Conservation (phyloP, 1,140 invertebrate species). For the Paraescarpia echinospica region DNA sequence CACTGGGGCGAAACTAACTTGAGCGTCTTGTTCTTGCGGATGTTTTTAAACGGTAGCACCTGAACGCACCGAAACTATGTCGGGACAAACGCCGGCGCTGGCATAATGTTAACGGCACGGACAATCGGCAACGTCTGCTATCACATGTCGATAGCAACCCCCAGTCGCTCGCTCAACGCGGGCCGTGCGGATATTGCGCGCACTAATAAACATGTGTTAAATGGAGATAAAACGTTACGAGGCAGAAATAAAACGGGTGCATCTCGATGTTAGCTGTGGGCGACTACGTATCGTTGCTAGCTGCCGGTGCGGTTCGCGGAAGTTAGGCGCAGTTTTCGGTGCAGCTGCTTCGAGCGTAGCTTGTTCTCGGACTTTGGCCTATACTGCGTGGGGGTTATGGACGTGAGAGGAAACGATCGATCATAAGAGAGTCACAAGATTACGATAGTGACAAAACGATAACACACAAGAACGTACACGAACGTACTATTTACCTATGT, state of each 20-base stretch:
- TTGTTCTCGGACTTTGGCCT: not conserved
- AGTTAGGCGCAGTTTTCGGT: not conserved
- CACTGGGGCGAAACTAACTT: not conserved
- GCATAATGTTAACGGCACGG: not conserved
- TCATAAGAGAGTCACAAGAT: not conserved
- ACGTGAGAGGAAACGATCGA: not conserved
- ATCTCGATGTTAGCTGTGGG: not conserved
- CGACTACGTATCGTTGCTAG: not conserved
- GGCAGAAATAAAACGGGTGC: not conserved
- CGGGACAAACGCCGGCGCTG: not conserved
- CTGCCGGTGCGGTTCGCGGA: not conserved
- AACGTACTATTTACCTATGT: not conserved
- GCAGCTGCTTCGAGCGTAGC: not conserved
- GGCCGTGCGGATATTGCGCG: not conserved
- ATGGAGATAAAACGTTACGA: not conserved
- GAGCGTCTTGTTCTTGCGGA: not conserved
- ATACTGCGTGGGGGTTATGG: not conserved
- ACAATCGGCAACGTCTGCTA: not conserved
- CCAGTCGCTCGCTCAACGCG: not conserved
- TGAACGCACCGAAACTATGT: not conserved
- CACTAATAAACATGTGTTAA: slow-evolving; percentile 6
- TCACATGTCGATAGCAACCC: not conserved
- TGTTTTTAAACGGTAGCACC: not conserved
- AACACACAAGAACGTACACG: not conserved
- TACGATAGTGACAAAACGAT: not conserved